A percentile compares a stretch with the other conserved stretches of the same genome.
Evolutionary conservation across 1,140 invertebrate species (phyloP).

Genomic region (Pseudomyrmex flavicornis): DNA sequence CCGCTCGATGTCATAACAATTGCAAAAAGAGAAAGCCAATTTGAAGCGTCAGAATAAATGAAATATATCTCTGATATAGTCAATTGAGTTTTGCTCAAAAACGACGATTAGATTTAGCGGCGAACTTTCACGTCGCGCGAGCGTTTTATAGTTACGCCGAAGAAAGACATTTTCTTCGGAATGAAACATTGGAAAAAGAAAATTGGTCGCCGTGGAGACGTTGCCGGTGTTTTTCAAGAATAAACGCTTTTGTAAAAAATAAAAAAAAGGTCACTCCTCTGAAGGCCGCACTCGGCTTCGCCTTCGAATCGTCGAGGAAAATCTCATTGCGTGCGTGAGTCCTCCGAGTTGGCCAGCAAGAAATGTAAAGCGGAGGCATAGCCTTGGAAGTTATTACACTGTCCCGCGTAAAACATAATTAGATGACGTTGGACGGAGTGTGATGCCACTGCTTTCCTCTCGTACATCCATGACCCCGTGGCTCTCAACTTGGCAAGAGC

Average conservation of each 20-base stretch:
- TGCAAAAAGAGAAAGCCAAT: background rate
- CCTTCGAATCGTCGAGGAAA: conserved; percentile 52
- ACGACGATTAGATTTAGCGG: conserved; percentile 43
- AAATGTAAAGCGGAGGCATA: conserved; percentile 50
- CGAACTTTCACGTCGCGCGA: conserved; percentile 8
- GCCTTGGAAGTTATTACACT: conserved; percentile 71
- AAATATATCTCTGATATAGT: conserved; percentile 1
- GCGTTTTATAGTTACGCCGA: conserved; percentile 11
- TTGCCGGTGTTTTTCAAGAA: conserved; percentile 31
- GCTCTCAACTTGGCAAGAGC: conserved; percentile 67
- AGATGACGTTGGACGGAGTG: conserved; percentile 68
- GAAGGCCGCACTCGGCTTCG: conserved; percentile 16
- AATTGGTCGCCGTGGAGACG: conserved; percentile 36
- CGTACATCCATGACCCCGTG: conserved; percentile 24
- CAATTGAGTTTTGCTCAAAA: conserved; percentile 28
- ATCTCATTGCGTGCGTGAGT: conserved; percentile 71
- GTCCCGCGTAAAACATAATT: conserved; percentile 76
- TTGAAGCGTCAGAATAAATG: background rate
- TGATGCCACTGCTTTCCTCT: conserved; percentile 39
- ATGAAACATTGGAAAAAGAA: conserved; percentile 46
- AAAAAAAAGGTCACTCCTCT: conserved; percentile 35
- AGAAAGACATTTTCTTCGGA: conserved; percentile 26
- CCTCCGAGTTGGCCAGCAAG: conserved; percentile 38
- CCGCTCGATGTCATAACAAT: background rate
- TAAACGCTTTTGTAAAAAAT: conserved; percentile 33